These are phyloP conservation scores for Tinea trinotella DNA, from an alignment of 2,888 invertebrate species.

Conservation along the genomic window DNA sequence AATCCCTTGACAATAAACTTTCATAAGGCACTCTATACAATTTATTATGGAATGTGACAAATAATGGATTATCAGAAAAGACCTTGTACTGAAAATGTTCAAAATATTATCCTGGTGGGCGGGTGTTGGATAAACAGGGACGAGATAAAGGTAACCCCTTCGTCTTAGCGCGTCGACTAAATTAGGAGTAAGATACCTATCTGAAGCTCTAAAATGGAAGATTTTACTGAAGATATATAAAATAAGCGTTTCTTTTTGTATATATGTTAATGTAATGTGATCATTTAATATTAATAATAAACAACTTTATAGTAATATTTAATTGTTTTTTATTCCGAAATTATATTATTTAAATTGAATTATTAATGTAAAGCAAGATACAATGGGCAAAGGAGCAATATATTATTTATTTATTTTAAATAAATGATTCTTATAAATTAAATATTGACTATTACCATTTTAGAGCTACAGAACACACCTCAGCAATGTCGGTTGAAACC, in stretches of 20 bases:
- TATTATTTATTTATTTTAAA: too few species aligned
- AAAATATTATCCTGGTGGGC: slow-evolving; percentile 13
- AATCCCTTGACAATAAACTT: slow-evolving; percentile 2
- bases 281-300: too few species aligned
- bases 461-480: background rate
- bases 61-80: slow-evolving; percentile 6
- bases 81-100: slow-evolving; percentile 5
- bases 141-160: slow-evolving; percentile 18
- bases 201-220: slow-evolving; percentile 8
- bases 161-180: slow-evolving; percentile 17
- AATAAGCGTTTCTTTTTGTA: too few species aligned
- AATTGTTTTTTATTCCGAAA: too few species aligned
- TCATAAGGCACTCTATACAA: slow-evolving; percentile 4
- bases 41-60: slow-evolving; percentile 6
- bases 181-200: slow-evolving; percentile 15
- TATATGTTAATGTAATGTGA: too few species aligned
- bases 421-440: background rate
- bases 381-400: too few species aligned
- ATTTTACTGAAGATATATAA: background rate
- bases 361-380: too few species aligned
- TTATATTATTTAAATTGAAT: too few species aligned
- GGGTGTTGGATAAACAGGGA: slow-evolving; percentile 14
- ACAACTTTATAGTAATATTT: too few species aligned
- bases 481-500: slow-evolving; percentile 14
- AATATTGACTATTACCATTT: too few species aligned